Percentiles rank a stretch among this genome's conserved stretches.
phyloP scores from a whole-genome alignment of 2,797 vertebrate species.

The Protonibea diacanthus region DNA sequence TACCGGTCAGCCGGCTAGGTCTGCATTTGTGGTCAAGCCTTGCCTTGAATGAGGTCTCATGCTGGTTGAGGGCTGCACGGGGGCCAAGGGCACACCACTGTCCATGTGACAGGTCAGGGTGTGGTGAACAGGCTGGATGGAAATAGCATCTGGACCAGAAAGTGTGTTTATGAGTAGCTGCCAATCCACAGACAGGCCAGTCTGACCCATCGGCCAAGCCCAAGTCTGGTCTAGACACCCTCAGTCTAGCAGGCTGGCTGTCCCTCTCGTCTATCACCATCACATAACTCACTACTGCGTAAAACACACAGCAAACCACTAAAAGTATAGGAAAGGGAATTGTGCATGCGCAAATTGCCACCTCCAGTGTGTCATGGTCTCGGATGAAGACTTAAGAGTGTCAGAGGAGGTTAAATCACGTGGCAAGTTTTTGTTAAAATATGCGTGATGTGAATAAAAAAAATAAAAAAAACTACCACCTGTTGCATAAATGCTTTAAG shows the following conservation, averaged over 20 bases:
- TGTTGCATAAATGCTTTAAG: slow-evolving; percentile 30
- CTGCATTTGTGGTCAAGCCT: slow-evolving; percentile 65
- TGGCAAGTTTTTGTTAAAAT: slow-evolving; percentile 30
- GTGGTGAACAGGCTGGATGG: slow-evolving; percentile 79
- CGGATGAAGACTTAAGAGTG: slow-evolving; percentile 34
- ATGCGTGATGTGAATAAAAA: slow-evolving; percentile 10
- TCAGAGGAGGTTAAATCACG: slow-evolving; percentile 32
- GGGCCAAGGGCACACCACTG: slow-evolving; percentile 67
- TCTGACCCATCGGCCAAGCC: slow-evolving; percentile 75
- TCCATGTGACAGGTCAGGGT: slow-evolving; percentile 81
- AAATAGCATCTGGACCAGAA: slow-evolving; percentile 83
- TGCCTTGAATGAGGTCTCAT: slow-evolving; percentile 54
- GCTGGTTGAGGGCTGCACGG: slow-evolving; percentile 43
- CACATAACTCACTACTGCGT: slow-evolving; percentile 59
- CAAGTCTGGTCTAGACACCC: slow-evolving; percentile 79
- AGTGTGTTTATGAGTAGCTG: slow-evolving; percentile 75
- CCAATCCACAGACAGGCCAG: slow-evolving; percentile 79
- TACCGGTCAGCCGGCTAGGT: slow-evolving; percentile 47
- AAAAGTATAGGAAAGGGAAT: slow-evolving; percentile 37
- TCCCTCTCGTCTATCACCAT: slow-evolving; percentile 57
- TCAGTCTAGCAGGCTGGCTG: slow-evolving; percentile 64
- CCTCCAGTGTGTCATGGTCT: slow-evolving; percentile 21
- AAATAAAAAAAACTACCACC: slow-evolving; percentile 54
- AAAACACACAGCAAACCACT: slow-evolving; percentile 45
- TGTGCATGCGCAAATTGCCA: slow-evolving; percentile 47